These are phyloP conservation scores for Acanthosoma haemorrhoidale DNA, from an alignment of 2,888 invertebrate genomes.

Conservation along the genomic window DNA sequence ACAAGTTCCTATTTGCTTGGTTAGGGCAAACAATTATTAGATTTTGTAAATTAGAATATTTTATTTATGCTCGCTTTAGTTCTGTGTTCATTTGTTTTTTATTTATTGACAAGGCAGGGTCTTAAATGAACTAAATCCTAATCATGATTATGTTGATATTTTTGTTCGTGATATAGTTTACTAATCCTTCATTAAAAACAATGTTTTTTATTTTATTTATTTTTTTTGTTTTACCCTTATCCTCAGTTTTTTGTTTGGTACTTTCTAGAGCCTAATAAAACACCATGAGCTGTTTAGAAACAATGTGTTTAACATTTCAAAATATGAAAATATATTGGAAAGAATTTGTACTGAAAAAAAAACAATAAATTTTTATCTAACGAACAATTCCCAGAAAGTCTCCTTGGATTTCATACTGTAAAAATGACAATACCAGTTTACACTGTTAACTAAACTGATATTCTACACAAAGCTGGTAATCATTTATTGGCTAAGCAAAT, in stretches of 20 bases:
- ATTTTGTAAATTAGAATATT: constrained; percentile 23
- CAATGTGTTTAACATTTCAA: neutral
- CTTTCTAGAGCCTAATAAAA: too few relatives aligned
- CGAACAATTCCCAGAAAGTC: too few relatives aligned
- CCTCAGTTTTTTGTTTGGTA: neutral
- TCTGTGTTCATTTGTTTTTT: constrained; percentile 29
- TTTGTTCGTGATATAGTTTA: constrained; percentile 6
- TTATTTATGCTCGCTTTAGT: constrained; percentile 27
- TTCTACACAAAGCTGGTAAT: too few relatives aligned
- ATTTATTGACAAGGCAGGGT: constrained; percentile 27
- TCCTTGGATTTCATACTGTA: too few relatives aligned
- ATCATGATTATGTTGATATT: constrained; percentile 4
- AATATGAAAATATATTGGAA: neutral
- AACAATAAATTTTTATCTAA: too few relatives aligned
- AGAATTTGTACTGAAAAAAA: neutral
- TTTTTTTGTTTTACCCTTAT: constrained; percentile 8
- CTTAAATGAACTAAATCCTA: constrained; percentile 19
- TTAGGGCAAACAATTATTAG: constrained; percentile 26
- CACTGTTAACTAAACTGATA: too few relatives aligned
- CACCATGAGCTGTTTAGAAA: neutral
- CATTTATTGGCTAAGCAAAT: too few relatives aligned
- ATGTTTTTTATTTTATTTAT: constrained; percentile 23
- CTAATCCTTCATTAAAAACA: constrained; percentile 26
- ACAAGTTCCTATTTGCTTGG: constrained; percentile 40
- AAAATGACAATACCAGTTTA: too few relatives aligned